These are phyloP conservation scores for Chrysoperla carnea DNA, from an alignment of 1,140 invertebrate genomes.

Conservation along the genomic window DNA sequence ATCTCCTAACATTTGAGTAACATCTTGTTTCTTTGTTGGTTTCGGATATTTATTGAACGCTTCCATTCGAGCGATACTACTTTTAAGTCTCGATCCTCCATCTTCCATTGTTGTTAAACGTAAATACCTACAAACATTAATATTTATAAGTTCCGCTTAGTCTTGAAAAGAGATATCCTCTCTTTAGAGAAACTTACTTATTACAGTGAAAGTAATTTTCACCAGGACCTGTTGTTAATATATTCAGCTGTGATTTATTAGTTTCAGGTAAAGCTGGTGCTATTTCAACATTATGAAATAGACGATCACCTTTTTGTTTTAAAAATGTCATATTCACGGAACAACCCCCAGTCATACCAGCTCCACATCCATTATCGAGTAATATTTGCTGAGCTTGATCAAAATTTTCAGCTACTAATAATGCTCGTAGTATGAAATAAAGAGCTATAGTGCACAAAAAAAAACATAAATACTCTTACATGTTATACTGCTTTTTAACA, in stretches of 20 bases:
- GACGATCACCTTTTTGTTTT: conserved; percentile 37
- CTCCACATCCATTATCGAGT: conserved; percentile 48
- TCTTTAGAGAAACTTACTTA: conserved; percentile 33
- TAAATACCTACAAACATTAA: conserved; percentile 47
- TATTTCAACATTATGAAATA: conserved; percentile 67
- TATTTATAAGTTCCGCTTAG: no score
- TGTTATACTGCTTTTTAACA: no score
- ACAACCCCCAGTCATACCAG: conserved; percentile 62
- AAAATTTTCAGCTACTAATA: conserved; percentile 49
- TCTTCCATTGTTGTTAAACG: conserved; percentile 45
- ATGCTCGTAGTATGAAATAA: conserved; percentile 56
- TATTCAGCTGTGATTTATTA: conserved; percentile 29
- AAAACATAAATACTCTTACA: neutral
- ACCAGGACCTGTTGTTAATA: conserved; percentile 45
- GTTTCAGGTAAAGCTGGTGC: conserved; percentile 35
- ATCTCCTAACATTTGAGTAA: conserved; percentile 55
- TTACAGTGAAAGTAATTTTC: conserved; percentile 58
- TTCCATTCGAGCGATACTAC: conserved; percentile 46
- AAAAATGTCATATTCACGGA: conserved; percentile 71
- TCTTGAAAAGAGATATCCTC: neutral
- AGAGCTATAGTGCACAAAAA: conserved; percentile 35
- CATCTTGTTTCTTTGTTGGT: conserved; percentile 35
- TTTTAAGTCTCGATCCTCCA: conserved; percentile 40
- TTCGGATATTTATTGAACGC: conserved; percentile 32
- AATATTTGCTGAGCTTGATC: conserved; percentile 48